Base-by-base conservation (phyloP, 2,888 invertebrate species). In the Notocelia uddmanniana region DNA sequence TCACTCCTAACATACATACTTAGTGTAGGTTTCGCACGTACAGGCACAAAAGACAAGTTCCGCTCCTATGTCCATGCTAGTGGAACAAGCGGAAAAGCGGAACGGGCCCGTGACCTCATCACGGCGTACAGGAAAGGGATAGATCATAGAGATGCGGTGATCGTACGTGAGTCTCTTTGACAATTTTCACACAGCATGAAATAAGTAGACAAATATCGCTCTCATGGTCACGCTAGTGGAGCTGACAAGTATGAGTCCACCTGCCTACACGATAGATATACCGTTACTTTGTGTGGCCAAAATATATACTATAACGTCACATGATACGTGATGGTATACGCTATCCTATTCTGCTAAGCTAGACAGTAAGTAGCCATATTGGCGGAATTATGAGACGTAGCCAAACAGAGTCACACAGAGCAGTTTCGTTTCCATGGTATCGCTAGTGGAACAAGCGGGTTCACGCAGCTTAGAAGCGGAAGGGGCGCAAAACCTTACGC, bases 111-210 rank as follows among this genome's bases (percentile, higher is more conserved):
- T 37, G 94, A 94, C 69, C 92, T 95, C 76, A 94, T 96, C 83
- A 92, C 94, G 8, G 91, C 95, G 15, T 93, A 94, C 78, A 94
- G 95, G 78, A 91, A 95, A 76, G 95, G 95, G 81, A 94, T 95
- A 18, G 95, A 95, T 71, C 90, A 92, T 1, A 95, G 95, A 83
- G 94, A 95, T 62, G 94, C 94, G 74, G 95, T 95, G 81, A 95
- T 96, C 78, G 95, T 95, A 82, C 94, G 96, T 96, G 81, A 95
- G 95, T 94, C 58, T n/a, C 19, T 58, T 52, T 63, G 55, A 41
- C 41, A n/a, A 15, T 15, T 3, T 11, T 8, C 15, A 41, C 15
- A 3, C 41, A 41, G 2, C n/a, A n/a, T 3, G 2, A 3, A 41
- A 15, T 3, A 15, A 41, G 11, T 9, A n/a, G n/a, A 37, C 1